Evolutionary conservation across 2,797 vertebrate genomes (phyloP), one percentile per base, ranked within the genome.

Genomic region (Sebastes ruberrimus): DNA sequence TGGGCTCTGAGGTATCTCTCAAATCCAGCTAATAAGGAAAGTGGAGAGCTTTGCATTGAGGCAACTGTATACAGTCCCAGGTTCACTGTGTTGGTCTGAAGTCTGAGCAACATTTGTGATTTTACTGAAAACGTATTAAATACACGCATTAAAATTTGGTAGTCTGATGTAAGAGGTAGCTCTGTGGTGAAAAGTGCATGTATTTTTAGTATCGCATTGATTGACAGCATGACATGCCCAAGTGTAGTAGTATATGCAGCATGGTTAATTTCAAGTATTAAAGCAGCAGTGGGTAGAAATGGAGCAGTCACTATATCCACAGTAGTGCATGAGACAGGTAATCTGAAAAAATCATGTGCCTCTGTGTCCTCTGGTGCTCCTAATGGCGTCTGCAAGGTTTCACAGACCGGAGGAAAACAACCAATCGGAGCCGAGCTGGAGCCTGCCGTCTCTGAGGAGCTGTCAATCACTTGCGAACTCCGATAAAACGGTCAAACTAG

Each of bases 1-100:
- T 93, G 94, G 95, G 91, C 92, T 93, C 89, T 86, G 90, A 91
- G 89, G 90, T 83, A 89, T 88, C 85, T 86, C 82, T 85, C 79
- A 62, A 71, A 82, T 88, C 82, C 81, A 65, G 76, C 82, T 84
- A 84, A 78, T 76, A 85, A 72, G 75, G 67, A 78, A 81, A 88
- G 72, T 53, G 69, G 71, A 80, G 68, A 75, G 61, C 69, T 71
- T 78, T 81, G 76, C 78, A 62, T 76, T 71, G 10, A 84, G 56
- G 38, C 20, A 14, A 62, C 72, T 2, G 3, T 68, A 64, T 67
- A 77, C 68, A 65, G 30, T 64, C 65, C 32, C 49, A n/a, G 28
- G 14, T 35, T 71, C 13, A 32, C 33, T 23, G 55, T 74, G 13
- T 67, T 7, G 52, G 66, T 74, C 64, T 52, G 67, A 63, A 23